phyloP scores from a whole-genome alignment of 1,140 invertebrate species.

The Holcopasites calliopsidis region DNA sequence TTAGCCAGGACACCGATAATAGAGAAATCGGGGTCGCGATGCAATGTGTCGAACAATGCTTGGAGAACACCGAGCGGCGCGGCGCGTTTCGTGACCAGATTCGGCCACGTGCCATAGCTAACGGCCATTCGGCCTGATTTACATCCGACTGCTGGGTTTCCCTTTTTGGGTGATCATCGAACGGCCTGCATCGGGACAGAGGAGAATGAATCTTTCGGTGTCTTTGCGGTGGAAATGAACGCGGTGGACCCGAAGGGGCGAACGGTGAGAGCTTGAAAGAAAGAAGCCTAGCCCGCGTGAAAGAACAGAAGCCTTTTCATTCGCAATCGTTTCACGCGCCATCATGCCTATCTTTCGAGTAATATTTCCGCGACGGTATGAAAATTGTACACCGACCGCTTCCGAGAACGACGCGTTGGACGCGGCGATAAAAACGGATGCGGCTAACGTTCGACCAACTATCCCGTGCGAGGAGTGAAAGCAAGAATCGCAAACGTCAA shows the following conservation, averaged over 20 bases:
- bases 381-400: neutral
- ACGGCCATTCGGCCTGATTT: slow-evolving; percentile 48
- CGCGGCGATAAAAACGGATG: neutral
- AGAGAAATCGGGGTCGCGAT: slow-evolving; percentile 43
- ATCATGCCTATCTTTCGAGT: slow-evolving; percentile 20
- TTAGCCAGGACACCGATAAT: slow-evolving; percentile 32
- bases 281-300: neutral
- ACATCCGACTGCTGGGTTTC: slow-evolving; percentile 30
- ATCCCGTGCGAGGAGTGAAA: neutral
- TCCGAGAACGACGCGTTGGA: slow-evolving; percentile 2
- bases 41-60: slow-evolving; percentile 30
- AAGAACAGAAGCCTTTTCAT: slow-evolving; percentile 36
- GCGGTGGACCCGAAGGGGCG: too few species aligned
- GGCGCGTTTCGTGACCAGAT: slow-evolving; percentile 24
- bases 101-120: slow-evolving; percentile 40
- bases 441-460: neutral
- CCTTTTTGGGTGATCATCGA: slow-evolving; percentile 41
- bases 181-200: slow-evolving; percentile 8
- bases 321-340: slow-evolving; percentile 2
- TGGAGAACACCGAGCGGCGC: neutral
- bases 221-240: neutral
- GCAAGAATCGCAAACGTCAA: neutral
- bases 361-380: slow-evolving; percentile 22
- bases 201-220: slow-evolving; percentile 15
- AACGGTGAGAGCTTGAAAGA: slow-evolving; percentile 8